These are phyloP conservation scores for Pyrrhosoma nymphula DNA, from an alignment of 2,888 invertebrate species.

Conservation along the genomic window DNA sequence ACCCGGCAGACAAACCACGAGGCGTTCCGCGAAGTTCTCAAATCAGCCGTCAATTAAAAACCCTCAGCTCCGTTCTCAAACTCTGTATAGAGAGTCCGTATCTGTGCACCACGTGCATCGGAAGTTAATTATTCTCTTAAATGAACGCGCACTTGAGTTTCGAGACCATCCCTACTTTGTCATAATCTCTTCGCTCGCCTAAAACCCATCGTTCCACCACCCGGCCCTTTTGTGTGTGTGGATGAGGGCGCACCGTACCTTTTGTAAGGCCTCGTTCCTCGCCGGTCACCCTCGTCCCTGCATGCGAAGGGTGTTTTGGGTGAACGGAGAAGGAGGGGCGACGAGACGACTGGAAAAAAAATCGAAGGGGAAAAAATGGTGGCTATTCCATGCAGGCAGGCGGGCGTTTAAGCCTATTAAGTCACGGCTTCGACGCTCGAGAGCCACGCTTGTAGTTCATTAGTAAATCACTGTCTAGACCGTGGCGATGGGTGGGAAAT, in stretches of 20 bases:
- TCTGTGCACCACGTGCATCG: not conserved
- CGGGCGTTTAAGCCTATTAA: conserved; percentile 59
- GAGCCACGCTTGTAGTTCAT: conserved; percentile 58
- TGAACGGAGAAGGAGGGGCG: not conserved
- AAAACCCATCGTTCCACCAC: not conserved
- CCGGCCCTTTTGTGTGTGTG: not conserved
- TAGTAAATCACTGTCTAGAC: conserved; percentile 65
- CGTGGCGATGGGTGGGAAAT: not conserved
- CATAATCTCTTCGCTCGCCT: not conserved
- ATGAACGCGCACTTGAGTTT: conserved; percentile 5
- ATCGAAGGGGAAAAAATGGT: not conserved
- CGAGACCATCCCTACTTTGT: not conserved
- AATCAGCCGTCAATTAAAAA: not conserved
- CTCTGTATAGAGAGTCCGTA: not conserved
- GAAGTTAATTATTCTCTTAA: conserved; percentile 25
- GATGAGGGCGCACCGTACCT: not conserved
- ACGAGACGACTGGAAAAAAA: conserved; percentile 24
- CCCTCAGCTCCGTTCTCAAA: not conserved
- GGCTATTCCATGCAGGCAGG: conserved; percentile 23
- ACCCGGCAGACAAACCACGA: not conserved
- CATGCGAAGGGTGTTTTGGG: not conserved
- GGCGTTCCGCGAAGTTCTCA: not conserved
- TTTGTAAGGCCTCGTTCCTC: not conserved
- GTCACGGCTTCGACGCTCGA: conserved; percentile 42
- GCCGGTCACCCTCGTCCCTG: not conserved